Percentiles rank a stretch among this genome's conserved stretches.
Evolutionary conservation across 2,113 vertebrate genomes (phyloP).

Genomic region (Sinosuthora webbiana): DNA sequence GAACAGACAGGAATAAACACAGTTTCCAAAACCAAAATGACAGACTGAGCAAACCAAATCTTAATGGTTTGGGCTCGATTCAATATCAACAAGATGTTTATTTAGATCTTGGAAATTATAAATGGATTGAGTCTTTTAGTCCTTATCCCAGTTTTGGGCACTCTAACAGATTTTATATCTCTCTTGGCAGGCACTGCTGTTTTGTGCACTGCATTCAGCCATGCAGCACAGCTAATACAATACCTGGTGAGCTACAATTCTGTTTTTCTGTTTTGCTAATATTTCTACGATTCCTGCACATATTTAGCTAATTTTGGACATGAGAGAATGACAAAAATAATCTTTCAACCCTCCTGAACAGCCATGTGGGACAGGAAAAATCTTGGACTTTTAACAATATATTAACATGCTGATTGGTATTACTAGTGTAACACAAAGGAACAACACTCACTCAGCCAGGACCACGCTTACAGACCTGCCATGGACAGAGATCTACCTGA

Average conservation of each 20-base stretch:
- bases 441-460: neutral
- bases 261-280: neutral
- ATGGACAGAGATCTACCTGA: neutral
- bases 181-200: neutral
- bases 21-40: constrained; percentile 26
- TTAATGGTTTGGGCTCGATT: neutral
- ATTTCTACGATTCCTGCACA: neutral
- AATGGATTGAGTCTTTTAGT: neutral
- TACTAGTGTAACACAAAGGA: neutral
- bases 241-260: neutral
- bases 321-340: neutral
- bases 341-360: neutral
- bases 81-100: constrained; percentile 3
- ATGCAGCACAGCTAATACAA: neutral
- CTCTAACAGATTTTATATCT: neutral
- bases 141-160: neutral
- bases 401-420: neutral
- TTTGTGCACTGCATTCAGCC: neutral
- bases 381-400: neutral
- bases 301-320: neutral
- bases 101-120: neutral
- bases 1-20: neutral
- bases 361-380: neutral
- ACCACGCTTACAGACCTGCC: neutral
- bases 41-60: neutral